Base-by-base conservation (phyloP, 2,888 invertebrate species). In the Thera obeliscata region DNA sequence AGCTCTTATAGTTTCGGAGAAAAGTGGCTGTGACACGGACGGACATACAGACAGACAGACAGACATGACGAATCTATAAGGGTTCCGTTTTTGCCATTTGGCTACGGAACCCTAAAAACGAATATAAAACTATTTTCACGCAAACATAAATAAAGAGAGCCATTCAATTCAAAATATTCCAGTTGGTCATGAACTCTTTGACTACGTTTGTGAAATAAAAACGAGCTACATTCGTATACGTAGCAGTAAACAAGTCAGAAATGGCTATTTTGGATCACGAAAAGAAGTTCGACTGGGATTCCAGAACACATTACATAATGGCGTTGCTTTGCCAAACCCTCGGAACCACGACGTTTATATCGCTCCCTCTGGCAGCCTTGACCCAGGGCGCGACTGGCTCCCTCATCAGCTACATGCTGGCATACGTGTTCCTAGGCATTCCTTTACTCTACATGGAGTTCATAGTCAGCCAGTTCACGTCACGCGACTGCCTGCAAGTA, bases 371-470 rank as follows among this genome's bases (percentile, higher is more conserved):
- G 41, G 61, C 69, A 11, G 87, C 88, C 0, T 67, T 87, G 4
- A 33, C 43, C 0, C 62, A 77, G 49, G 92, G 92, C 2, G 78
- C 86, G 2, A 49, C 77, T 0, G 92, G 90, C 0, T 81, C 81
- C 69, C 56, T 85, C 1, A 61, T 88, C 33, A 67, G 79, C 2
- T 77, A 79, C 59, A n/a, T 78, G 4, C 0, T 82, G 5, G 52
- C 76, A 22, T 87, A 78, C 71, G 38, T 87, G 2, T 52, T 86
- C 2, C 49, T 90, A 9, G 92, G 91, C 3, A 85, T 90, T 66
- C 92, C 93, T 0, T 69, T 91, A 9, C 65, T 91, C 1, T 92
- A 89, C 75, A 89, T 92, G 90, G 93, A 93, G 72, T 80, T 82
- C 49, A 82, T 89, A 12, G 79, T 90, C 33, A 83, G 88, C 22